Evolutionary conservation across 2,797 vertebrate genomes (phyloP).

Genomic region (Myripristis murdjan): DNA sequence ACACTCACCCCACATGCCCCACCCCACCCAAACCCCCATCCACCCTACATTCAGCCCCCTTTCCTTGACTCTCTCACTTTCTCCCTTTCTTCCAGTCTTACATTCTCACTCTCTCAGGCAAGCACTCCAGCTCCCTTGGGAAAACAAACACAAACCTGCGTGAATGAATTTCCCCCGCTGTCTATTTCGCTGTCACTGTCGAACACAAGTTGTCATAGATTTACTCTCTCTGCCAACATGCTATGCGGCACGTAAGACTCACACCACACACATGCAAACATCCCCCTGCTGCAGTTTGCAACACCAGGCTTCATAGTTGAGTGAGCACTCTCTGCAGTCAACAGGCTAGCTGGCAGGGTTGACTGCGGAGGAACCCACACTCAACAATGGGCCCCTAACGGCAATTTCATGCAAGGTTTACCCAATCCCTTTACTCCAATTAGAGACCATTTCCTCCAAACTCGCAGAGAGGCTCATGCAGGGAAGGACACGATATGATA

Average conservation of each 20-base stretch:
- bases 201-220: slow-evolving; percentile 45
- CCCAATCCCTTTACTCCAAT: slow-evolving; percentile 78
- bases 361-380: slow-evolving; percentile 39
- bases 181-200: slow-evolving; percentile 55
- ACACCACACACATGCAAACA: slow-evolving; percentile 24
- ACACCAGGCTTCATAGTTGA: slow-evolving; percentile 54
- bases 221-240: slow-evolving; percentile 24
- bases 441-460: slow-evolving; percentile 57
- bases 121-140: slow-evolving; percentile 24
- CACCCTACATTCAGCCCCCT: slow-evolving; percentile 47
- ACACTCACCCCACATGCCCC: slow-evolving; percentile 31
- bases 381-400: slow-evolving; percentile 76
- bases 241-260: background rate
- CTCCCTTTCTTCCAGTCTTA: background rate
- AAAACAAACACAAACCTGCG: slow-evolving; percentile 42
- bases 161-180: slow-evolving; percentile 17
- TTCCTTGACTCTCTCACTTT: slow-evolving; percentile 15
- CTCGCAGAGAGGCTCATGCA: slow-evolving; percentile 1
- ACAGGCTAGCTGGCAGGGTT: slow-evolving; percentile 56
- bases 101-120: slow-evolving; percentile 28
- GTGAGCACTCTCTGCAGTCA: slow-evolving; percentile 63
- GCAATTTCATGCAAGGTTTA: slow-evolving; percentile 87
- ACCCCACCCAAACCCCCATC: slow-evolving; percentile 47
- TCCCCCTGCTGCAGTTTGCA: slow-evolving; percentile 17
- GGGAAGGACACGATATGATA: slow-evolving; percentile 25